Evolutionary conservation across 2,797 vertebrate genomes (phyloP).

Genomic region (Enteromius paludinosus): DNA sequence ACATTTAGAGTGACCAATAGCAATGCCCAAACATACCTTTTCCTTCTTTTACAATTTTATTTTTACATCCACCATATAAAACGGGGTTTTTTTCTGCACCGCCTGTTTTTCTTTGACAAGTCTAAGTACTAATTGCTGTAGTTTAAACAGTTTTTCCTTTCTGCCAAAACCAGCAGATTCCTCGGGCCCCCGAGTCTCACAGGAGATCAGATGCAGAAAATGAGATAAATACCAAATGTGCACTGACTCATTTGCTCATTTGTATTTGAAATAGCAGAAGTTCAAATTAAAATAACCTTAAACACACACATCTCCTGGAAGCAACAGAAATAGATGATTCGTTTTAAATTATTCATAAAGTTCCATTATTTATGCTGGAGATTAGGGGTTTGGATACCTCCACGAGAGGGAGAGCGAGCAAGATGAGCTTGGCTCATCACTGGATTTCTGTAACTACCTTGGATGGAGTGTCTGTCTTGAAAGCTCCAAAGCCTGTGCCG

Average conservation of each 20-base stretch:
- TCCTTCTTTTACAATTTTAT: slow-evolving; percentile 64
- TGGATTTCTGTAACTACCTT: slow-evolving; percentile 70
- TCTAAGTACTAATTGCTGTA: slow-evolving; percentile 64
- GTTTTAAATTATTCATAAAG: slow-evolving; percentile 84
- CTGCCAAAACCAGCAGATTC: slow-evolving; percentile 52
- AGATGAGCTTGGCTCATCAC: slow-evolving; percentile 58
- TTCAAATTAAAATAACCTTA: slow-evolving; percentile 84
- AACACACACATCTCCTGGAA: slow-evolving; percentile 77
- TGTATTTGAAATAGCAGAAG: slow-evolving; percentile 75
- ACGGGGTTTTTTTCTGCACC: neutral
- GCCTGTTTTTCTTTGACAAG: slow-evolving; percentile 48
- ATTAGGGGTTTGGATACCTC: slow-evolving; percentile 81
- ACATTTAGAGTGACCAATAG: slow-evolving; percentile 46
- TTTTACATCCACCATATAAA: neutral
- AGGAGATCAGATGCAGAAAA: slow-evolving; percentile 50
- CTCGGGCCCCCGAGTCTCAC: slow-evolving; percentile 37
- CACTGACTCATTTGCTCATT: slow-evolving; percentile 75
- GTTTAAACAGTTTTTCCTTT: slow-evolving; percentile 60
- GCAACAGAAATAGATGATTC: slow-evolving; percentile 76
- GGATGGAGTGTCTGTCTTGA: slow-evolving; percentile 64
- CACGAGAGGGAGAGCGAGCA: slow-evolving; percentile 67
- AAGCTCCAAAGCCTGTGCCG: slow-evolving; percentile 75
- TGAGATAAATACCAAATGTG: slow-evolving; percentile 67
- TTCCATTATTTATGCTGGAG: slow-evolving; percentile 84
- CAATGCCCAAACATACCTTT: slow-evolving; percentile 57